phyloP scores from a whole-genome alignment of 2,888 invertebrate species.

The Dysmachus trigonus region DNA sequence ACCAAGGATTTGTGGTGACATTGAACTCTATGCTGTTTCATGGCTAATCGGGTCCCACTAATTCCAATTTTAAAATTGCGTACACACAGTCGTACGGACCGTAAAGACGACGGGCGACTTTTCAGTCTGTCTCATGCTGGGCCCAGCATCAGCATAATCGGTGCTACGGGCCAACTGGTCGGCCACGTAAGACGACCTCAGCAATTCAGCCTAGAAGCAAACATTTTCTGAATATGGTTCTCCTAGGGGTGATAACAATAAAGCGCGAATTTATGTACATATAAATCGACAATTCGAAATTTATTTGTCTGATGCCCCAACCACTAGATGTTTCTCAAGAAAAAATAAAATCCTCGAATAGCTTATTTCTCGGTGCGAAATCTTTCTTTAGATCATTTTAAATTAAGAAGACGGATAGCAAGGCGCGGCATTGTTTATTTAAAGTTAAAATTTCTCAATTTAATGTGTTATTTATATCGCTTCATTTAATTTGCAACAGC shows the following conservation, averaged over 20 bases:
- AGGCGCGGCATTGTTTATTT: not conserved
- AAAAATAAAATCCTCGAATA: not conserved
- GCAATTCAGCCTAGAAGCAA: not conserved
- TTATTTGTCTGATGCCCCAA: not conserved
- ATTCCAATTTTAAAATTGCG: conserved; percentile 17
- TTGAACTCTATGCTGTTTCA: conserved; percentile 35
- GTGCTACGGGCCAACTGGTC: not conserved
- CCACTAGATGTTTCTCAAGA: not conserved
- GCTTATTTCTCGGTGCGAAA: not conserved
- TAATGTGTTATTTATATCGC: conserved; percentile 14
- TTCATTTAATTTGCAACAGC: not conserved
- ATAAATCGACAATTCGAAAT: not conserved
- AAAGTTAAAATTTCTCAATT: conserved; percentile 9
- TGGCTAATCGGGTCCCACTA: not conserved
- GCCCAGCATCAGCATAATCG: not conserved
- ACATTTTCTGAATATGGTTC: not conserved
- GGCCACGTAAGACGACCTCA: not conserved
- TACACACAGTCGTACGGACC: not conserved
- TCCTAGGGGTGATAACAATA: not conserved
- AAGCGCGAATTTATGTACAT: not conserved
- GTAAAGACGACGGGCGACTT: not conserved
- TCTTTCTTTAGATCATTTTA: not conserved
- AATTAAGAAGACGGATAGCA: not conserved
- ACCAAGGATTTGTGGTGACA: conserved; percentile 30
- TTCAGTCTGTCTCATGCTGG: not conserved